Evolutionary conservation across 2,888 invertebrate species (phyloP).

Genomic region (Epinotia demarniana): DNA sequence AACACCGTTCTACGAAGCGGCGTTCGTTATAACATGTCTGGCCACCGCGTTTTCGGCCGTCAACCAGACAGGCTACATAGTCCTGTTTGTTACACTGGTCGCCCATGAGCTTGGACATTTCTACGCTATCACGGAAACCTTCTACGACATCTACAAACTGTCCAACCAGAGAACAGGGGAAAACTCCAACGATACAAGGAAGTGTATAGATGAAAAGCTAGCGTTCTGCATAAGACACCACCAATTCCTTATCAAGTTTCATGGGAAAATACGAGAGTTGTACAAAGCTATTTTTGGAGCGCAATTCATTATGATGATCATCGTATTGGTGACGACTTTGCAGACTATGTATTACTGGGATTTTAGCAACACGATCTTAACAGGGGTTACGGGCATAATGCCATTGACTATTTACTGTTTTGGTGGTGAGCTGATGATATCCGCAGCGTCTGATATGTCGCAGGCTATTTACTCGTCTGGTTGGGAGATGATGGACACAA

Average conservation of each 20-base stretch:
- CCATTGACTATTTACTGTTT: constrained; percentile 69
- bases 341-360: constrained; percentile 68
- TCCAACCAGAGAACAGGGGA: constrained; percentile 41
- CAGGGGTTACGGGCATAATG: constrained; percentile 62
- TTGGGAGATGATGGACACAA: constrained; percentile 64
- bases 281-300: constrained; percentile 64
- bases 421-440: constrained; percentile 65
- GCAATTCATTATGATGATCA: constrained; percentile 66
- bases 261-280: constrained; percentile 57
- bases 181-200: constrained; percentile 29
- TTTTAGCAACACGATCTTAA: constrained; percentile 62
- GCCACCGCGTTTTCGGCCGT: constrained; percentile 64
- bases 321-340: constrained; percentile 65
- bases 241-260: constrained; percentile 62
- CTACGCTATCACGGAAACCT: constrained; percentile 61
- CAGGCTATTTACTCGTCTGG: constrained; percentile 60
- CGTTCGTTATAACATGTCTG: constrained; percentile 58
- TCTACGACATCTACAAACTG: constrained; percentile 55
- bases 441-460: constrained; percentile 60
- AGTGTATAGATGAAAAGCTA: constrained; percentile 54
- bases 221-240: constrained; percentile 65
- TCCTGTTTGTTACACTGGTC: constrained; percentile 63
- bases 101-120: constrained; percentile 66
- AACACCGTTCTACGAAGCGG: constrained; percentile 63
- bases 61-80: constrained; percentile 69